Evolutionary conservation across 2,888 invertebrate species (phyloP).

Genomic region (Platypus cylindrus): DNA sequence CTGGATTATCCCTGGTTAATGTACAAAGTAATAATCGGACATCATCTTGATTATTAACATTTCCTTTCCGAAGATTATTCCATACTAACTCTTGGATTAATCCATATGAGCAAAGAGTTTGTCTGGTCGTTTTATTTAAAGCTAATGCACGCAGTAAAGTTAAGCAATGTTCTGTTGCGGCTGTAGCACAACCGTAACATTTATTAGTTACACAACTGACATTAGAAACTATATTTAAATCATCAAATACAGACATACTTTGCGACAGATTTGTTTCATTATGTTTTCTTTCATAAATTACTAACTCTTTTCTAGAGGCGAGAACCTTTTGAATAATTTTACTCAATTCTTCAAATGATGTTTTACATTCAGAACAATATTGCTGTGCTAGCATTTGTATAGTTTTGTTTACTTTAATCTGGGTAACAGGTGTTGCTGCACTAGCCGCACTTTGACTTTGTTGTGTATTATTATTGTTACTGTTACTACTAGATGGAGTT

Average conservation of each 20-base stretch:
- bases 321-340: constrained; percentile 76
- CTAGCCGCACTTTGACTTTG: constrained; percentile 16
- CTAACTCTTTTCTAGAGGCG: constrained; percentile 80
- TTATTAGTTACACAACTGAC: constrained; percentile 39
- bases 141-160: constrained; percentile 83
- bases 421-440: too few species aligned
- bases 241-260: constrained; percentile 33
- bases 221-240: constrained; percentile 12
- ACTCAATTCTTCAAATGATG: constrained; percentile 88
- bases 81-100: constrained; percentile 64
- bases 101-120: constrained; percentile 69
- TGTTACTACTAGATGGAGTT: constrained; percentile 20
- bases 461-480: constrained; percentile 19
- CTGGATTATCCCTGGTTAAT: constrained; percentile 74
- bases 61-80: constrained; percentile 72
- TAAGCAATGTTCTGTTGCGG: constrained; percentile 88
- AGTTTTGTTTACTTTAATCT: constrained; percentile 67
- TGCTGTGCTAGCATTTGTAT: constrained; percentile 90
- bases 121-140: constrained; percentile 60
- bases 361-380: constrained; percentile 90
- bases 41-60: constrained; percentile 69
- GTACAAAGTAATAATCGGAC: constrained; percentile 80
- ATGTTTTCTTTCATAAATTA: constrained; percentile 80
- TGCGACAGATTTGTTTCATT: constrained; percentile 42
- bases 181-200: constrained; percentile 79